Conservation (phyloP, 2,797 vertebrate species). For the Xenentodon cancila region DNA sequence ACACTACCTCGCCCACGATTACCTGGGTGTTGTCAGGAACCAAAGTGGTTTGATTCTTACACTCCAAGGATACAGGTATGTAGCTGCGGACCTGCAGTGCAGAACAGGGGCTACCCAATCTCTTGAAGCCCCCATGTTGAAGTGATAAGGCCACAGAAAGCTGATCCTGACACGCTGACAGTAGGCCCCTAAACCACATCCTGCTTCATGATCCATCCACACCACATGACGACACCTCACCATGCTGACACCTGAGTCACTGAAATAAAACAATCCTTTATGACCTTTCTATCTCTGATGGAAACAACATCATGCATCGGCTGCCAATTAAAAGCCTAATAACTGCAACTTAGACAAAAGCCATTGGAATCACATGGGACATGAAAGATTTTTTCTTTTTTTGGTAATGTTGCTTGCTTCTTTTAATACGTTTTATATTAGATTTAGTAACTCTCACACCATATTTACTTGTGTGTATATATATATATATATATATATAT, state of each 20-base stretch:
- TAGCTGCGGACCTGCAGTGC: constrained; percentile 35
- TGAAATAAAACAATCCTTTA: constrained; percentile 23
- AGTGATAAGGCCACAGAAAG: constrained; percentile 90
- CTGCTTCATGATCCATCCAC: constrained; percentile 73
- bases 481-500: no score
- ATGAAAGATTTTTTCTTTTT: neutral
- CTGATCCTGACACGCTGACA: constrained; percentile 88
- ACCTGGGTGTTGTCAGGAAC: constrained; percentile 63
- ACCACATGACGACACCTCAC: constrained; percentile 60
- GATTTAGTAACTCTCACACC: no score
- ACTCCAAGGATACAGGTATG: constrained; percentile 30
- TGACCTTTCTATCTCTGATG: constrained; percentile 22
- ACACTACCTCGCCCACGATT: constrained; percentile 53
- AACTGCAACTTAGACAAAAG: constrained; percentile 12
- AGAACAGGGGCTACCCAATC: constrained; percentile 59
- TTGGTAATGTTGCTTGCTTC: neutral
- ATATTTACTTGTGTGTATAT: no score
- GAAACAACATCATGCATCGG: constrained; percentile 33
- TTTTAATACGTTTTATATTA: neutral
- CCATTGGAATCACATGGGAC: neutral
- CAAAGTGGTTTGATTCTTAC: constrained; percentile 48
- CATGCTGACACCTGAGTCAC: constrained; percentile 76
- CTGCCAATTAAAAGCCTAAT: constrained; percentile 23
- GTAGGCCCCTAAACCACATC: constrained; percentile 80
- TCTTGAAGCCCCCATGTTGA: constrained; percentile 79